Evolutionary conservation across 2,888 invertebrate genomes (phyloP).

Genomic region (Drosophila meridiana): DNA sequence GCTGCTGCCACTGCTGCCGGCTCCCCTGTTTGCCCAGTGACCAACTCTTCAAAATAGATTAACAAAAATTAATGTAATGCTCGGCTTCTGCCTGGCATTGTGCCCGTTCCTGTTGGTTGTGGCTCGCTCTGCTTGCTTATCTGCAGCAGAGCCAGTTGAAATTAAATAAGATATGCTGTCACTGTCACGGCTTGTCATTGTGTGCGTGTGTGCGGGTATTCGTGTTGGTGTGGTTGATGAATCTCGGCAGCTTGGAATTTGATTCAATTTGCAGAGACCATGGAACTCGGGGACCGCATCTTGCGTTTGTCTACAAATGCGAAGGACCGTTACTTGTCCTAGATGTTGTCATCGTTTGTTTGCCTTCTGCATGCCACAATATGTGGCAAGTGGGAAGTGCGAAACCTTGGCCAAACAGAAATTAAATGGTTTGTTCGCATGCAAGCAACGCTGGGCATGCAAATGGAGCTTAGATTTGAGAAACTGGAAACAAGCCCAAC

Average conservation of each 20-base stretch:
- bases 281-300: conserved; percentile 39
- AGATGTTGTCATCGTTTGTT: conserved; percentile 40
- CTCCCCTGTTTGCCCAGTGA: conserved; percentile 40
- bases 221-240: conserved; percentile 44
- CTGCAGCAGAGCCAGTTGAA: conserved; percentile 51
- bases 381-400: conserved; percentile 19
- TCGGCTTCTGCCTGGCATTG: conserved; percentile 39
- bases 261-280: conserved; percentile 64
- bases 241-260: conserved; percentile 65
- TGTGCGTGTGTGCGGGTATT: conserved; percentile 18
- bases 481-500: not conserved
- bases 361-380: conserved; percentile 38
- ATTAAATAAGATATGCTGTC: conserved; percentile 77
- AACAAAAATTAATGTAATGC: conserved; percentile 78
- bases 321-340: conserved; percentile 27
- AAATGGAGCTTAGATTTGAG: conserved; percentile 3
- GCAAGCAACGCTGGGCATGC: conserved; percentile 13
- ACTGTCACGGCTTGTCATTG: conserved; percentile 50
- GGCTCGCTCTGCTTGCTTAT: conserved; percentile 35
- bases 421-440: conserved; percentile 15
- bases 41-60: conserved; percentile 76
- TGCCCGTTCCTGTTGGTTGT: conserved; percentile 21
- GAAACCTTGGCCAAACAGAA: conserved; percentile 1
- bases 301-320: conserved; percentile 37
- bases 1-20: not conserved